Conservation (phyloP, 2,888 invertebrate species). For the Lochmaea capreae region DNA sequence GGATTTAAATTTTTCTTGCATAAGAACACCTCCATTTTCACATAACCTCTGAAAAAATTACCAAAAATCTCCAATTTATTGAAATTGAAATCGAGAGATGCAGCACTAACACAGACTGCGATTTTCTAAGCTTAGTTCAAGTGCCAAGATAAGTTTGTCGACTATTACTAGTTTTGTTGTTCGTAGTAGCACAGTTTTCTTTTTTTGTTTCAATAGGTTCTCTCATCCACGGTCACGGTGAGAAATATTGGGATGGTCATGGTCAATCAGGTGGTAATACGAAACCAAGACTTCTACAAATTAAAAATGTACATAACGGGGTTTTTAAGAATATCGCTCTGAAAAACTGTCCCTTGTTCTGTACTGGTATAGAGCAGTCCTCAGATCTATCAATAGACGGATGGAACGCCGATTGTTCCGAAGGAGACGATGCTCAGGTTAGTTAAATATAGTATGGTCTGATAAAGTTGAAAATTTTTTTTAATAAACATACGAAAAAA, state of each 20-base stretch:
- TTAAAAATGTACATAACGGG: conserved; percentile 10
- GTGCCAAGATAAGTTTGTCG: no score
- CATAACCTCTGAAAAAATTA: no score
- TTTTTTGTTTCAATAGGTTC: conserved; percentile 16
- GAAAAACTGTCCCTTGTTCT: conserved; percentile 34
- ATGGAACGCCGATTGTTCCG: conserved; percentile 21
- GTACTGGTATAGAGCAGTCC: conserved; percentile 9
- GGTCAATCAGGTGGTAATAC: conserved; percentile 22
- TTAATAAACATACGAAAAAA: no score
- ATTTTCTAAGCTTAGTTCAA: no score
- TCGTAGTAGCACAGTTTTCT: no score
- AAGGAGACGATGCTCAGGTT: conserved; percentile 13
- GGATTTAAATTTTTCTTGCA: no score
- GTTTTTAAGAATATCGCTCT: conserved; percentile 28
- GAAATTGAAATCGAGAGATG: no score
- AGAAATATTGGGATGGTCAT: conserved; percentile 36
- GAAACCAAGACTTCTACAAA: conserved; percentile 19
- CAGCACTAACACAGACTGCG: no score
- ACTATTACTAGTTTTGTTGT: no score
- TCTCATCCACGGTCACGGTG: conserved; percentile 26
- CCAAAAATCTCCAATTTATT: no score
- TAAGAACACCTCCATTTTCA: no score
- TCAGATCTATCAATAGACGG: conserved; percentile 23
- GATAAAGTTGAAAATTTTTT: no score
- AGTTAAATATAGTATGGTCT: neutral